Evolutionary conservation across 2,797 vertebrate genomes (phyloP).

Genomic region (Mastacembelus armatus): DNA sequence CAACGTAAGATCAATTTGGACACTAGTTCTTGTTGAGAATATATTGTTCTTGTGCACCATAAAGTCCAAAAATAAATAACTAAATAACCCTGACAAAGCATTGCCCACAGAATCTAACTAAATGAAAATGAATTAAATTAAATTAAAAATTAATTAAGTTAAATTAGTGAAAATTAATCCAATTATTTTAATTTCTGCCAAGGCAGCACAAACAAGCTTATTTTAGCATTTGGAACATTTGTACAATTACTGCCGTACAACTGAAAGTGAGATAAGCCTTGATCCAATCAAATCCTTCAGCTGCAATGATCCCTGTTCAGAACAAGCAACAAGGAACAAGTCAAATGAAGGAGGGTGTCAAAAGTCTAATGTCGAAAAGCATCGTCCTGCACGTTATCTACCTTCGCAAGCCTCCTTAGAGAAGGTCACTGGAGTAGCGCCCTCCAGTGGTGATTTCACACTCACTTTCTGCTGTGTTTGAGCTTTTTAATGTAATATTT

Average conservation of each 20-base stretch:
- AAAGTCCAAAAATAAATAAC: not conserved
- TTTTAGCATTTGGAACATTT: too few species aligned
- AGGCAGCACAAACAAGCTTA: too few species aligned
- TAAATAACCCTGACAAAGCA: not conserved
- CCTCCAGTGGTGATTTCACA: slow-evolving; percentile 69
- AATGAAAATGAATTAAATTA: too few species aligned
- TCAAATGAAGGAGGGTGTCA: slow-evolving; percentile 38
- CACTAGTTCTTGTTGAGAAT: not conserved
- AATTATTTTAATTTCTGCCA: too few species aligned
- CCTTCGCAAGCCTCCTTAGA: slow-evolving; percentile 54
- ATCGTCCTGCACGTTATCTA: slow-evolving; percentile 46
- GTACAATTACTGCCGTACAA: too few species aligned
- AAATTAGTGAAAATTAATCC: too few species aligned
- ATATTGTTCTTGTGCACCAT: not conserved
- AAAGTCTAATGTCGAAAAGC: slow-evolving; percentile 22
- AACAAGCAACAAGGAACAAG: slow-evolving; percentile 28
- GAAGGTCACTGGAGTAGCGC: slow-evolving; percentile 72
- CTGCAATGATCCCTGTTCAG: slow-evolving; percentile 1
- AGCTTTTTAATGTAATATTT: slow-evolving; percentile 77
- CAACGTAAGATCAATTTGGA: not conserved
- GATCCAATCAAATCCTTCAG: not conserved
- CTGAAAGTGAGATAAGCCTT: too few species aligned
- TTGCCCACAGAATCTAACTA: too few species aligned
- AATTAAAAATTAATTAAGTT: too few species aligned
- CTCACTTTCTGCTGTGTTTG: slow-evolving; percentile 76